Percentiles rank a stretch among this genome's conserved stretches.
Evolutionary conservation across 2,888 invertebrate genomes (phyloP).

Genomic region (Clistopyga incitator): DNA sequence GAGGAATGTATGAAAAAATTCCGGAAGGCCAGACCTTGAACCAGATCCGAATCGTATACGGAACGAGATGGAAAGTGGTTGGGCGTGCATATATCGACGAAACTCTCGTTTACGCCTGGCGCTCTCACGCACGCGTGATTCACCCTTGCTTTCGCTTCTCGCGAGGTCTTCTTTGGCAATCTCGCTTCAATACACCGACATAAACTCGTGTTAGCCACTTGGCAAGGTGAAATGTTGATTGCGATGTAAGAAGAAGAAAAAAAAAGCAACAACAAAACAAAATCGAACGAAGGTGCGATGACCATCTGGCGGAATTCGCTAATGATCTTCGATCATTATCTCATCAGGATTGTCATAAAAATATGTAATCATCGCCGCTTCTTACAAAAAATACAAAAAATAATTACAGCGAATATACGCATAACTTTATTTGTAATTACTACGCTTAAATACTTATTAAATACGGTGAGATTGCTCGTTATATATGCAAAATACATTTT

Average conservation of each 20-base stretch:
- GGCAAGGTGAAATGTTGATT: conserved; percentile 48
- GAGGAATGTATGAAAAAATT: conserved; percentile 38
- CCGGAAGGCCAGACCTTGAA: conserved; percentile 50
- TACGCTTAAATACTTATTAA: conserved; percentile 21
- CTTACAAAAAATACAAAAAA: not conserved
- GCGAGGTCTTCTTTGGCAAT: conserved; percentile 60
- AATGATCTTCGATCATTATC: conserved; percentile 6
- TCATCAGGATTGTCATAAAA: not conserved
- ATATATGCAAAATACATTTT: not conserved
- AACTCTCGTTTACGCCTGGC: conserved; percentile 30
- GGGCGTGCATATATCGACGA: conserved; percentile 32
- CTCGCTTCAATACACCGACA: not conserved
- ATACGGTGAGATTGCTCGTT: conserved; percentile 20
- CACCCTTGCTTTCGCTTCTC: conserved; percentile 60
- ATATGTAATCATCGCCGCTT: not conserved
- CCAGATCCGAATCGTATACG: conserved; percentile 33
- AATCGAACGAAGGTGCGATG: conserved; percentile 25
- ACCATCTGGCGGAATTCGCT: not conserved
- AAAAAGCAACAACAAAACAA: not conserved
- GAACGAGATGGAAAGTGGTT: conserved; percentile 47
- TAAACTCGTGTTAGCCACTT: not conserved
- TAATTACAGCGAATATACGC: conserved; percentile 19
- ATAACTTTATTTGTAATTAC: conserved; percentile 37
- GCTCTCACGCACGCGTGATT: conserved; percentile 44
- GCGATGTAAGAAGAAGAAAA: conserved; percentile 13